A percentile compares a stretch with the other conserved stretches of the same genome.
Conservation (phyloP, 2,113 vertebrate species). For the Vireo altiloquus region DNA sequence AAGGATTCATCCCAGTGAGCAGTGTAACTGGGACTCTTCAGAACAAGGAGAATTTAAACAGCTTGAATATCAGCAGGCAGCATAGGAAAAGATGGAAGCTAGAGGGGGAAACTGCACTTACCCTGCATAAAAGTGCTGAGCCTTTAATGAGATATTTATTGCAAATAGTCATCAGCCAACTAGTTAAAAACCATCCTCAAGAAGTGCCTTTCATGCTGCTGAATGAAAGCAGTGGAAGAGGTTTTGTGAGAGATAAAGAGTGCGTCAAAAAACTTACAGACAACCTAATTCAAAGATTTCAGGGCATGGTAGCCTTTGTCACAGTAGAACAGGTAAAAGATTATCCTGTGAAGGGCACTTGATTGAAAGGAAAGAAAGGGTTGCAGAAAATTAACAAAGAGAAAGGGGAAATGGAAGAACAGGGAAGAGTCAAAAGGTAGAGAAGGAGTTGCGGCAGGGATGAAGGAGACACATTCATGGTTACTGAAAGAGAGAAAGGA, state of each 20-base stretch:
- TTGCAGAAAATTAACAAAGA: neutral
- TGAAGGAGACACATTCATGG: neutral
- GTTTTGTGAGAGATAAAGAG: neutral
- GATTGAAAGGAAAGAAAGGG: neutral
- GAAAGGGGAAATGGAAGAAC: neutral
- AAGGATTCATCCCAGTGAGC: neutral
- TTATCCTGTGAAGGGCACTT: neutral
- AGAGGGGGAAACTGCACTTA: neutral
- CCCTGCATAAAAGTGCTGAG: neutral
- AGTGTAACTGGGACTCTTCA: neutral
- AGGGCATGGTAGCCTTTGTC: neutral
- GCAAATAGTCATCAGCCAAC: conserved; percentile 5
- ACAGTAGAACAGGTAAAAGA: neutral
- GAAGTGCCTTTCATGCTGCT: neutral
- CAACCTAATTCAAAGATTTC: neutral
- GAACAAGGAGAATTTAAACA: neutral
- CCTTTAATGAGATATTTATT: conserved; percentile 39
- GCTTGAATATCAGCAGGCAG: neutral
- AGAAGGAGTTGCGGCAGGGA: neutral
- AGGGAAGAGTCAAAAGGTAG: neutral
- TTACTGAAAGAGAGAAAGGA: neutral
- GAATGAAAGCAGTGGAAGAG: neutral
- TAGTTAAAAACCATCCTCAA: neutral
- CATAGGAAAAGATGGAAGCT: neutral
- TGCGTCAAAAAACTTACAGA: neutral